These are phyloP conservation scores for Boloria euphrosyne DNA, from an alignment of 2,888 invertebrate genomes.

Conservation along the genomic window DNA sequence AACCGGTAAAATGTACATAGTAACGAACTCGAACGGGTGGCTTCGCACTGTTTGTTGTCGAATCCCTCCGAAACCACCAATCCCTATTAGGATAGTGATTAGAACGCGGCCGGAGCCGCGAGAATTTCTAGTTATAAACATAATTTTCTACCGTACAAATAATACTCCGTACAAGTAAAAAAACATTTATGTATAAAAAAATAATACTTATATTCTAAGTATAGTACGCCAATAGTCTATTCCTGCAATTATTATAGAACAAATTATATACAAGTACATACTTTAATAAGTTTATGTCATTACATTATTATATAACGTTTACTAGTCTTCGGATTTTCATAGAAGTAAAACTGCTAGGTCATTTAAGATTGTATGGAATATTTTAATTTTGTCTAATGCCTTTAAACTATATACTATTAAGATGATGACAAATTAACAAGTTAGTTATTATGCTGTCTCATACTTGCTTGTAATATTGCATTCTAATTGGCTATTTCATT, in stretches of 20 bases:
- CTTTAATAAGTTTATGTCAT: not conserved
- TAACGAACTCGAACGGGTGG: no score
- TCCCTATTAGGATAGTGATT: no score
- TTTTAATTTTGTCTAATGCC: conserved; percentile 15
- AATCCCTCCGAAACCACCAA: no score
- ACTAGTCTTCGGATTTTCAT: not conserved
- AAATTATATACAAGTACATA: not conserved
- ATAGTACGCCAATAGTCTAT: no score
- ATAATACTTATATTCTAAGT: no score
- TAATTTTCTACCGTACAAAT: no score
- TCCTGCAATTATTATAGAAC: not conserved
- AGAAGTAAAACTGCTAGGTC: not conserved
- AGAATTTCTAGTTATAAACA: no score
- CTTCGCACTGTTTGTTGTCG: no score
- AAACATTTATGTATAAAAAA: no score
- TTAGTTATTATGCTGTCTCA: not conserved
- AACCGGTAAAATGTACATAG: no score
- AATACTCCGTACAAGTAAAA: no score
- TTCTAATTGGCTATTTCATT: not conserved
- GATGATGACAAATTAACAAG: not conserved
- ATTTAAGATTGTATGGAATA: conserved; percentile 7
- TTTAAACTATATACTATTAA: conserved; percentile 14
- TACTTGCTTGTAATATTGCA: not conserved
- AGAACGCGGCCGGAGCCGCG: no score
- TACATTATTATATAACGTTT: not conserved